A percentile compares a stretch with the other conserved stretches of the same genome.
Conservation (phyloP, 2,888 invertebrate species). For the Eretmocerus hayati region DNA sequence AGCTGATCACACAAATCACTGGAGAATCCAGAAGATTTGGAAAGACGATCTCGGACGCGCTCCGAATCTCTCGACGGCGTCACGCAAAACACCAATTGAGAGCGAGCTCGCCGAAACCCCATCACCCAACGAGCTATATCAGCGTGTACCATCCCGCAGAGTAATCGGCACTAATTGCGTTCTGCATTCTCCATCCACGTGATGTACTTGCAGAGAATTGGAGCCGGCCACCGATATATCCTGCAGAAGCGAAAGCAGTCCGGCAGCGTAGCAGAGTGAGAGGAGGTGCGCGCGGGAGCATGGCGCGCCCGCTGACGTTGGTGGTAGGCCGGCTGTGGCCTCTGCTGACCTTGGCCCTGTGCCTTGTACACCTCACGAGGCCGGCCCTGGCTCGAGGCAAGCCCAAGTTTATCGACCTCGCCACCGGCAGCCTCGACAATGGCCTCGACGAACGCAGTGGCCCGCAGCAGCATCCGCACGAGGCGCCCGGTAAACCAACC, state of each 20-base stretch:
- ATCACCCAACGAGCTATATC: no score
- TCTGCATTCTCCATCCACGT: no score
- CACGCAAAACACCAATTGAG: no score
- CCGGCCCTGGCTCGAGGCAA: slow-evolving; percentile 29
- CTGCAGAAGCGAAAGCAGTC: background rate
- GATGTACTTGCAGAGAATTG: no score
- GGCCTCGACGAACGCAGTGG: slow-evolving; percentile 2
- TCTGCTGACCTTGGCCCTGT: slow-evolving; percentile 26
- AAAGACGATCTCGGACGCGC: no score
- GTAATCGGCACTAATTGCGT: no score
- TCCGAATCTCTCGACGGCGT: no score
- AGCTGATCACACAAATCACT: no score
- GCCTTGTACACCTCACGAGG: slow-evolving; percentile 23
- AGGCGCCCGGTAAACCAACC: slow-evolving; percentile 31
- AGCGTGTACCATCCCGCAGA: no score
- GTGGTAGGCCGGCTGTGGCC: slow-evolving; percentile 25
- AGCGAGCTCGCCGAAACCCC: no score
- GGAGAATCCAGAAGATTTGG: no score
- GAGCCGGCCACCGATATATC: background rate
- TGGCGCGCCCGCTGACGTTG: slow-evolving; percentile 15
- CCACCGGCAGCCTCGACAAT: slow-evolving; percentile 3
- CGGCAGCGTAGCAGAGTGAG: slow-evolving; percentile 23
- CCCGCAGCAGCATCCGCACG: slow-evolving; percentile 22
- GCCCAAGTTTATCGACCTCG: slow-evolving; percentile 11
- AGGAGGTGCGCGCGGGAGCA: slow-evolving; percentile 25